Conservation (phyloP, 2,888 invertebrate genomes). For the Orchestes rusci region DNA sequence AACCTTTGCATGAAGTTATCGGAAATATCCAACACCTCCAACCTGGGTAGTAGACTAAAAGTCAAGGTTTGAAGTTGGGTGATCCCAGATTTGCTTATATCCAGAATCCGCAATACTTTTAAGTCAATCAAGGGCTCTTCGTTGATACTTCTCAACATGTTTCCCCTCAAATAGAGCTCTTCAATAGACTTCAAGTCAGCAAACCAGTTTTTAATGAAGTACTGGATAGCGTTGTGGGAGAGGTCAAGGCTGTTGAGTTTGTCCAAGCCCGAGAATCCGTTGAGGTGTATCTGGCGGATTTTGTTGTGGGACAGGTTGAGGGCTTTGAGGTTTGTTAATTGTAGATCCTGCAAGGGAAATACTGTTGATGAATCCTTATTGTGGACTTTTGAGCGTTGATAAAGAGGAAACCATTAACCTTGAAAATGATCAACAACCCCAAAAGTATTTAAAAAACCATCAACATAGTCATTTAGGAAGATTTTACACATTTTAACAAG, state of each 20-base stretch:
- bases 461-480: too few relatives aligned
- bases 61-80: constrained; percentile 48
- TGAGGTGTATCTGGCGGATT: constrained; percentile 55
- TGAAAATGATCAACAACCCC: too few relatives aligned
- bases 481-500: too few relatives aligned
- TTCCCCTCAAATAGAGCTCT: constrained; percentile 54
- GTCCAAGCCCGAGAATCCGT: constrained; percentile 51
- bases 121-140: constrained; percentile 54
- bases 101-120: constrained; percentile 46
- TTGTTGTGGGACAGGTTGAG: constrained; percentile 54
- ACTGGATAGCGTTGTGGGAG: constrained; percentile 55
- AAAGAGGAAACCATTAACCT: too few relatives aligned
- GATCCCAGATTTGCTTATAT: constrained; percentile 54
- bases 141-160: constrained; percentile 49
- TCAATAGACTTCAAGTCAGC: constrained; percentile 49
- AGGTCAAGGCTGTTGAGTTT: constrained; percentile 51
- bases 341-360: constrained; percentile 44
- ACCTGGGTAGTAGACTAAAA: constrained; percentile 49
- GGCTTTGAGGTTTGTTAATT: constrained; percentile 46
- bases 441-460: too few relatives aligned
- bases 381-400: too few relatives aligned
- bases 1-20: constrained; percentile 55
- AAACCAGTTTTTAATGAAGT: constrained; percentile 50
- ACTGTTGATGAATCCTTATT: background rate
- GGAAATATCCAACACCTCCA: constrained; percentile 53